These are phyloP conservation scores for Thamnophis sirtalis DNA, from an alignment of 2,113 vertebrate genomes.

Conservation along the genomic window DNA sequence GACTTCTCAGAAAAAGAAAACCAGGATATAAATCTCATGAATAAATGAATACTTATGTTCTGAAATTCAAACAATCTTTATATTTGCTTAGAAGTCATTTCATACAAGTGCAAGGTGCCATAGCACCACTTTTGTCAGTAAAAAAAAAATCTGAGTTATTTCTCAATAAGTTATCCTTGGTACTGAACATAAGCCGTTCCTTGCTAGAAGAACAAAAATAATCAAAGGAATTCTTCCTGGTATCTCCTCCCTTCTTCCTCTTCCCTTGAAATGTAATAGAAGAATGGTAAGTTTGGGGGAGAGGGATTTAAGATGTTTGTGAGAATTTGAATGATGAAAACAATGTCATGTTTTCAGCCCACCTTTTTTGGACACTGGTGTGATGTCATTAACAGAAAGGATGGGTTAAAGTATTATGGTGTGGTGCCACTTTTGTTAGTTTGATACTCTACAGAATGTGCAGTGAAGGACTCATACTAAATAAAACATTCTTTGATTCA, in stretches of 20 bases:
- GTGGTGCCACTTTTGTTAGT: neutral
- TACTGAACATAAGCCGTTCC: neutral
- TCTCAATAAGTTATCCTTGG: neutral
- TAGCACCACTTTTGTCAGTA: neutral
- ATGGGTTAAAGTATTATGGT: neutral
- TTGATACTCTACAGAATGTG: neutral
- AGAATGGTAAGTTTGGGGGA: neutral
- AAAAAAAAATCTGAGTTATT: neutral
- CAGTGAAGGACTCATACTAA: neutral
- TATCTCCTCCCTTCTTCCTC: neutral
- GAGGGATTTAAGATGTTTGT: neutral
- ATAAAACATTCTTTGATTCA: neutral
- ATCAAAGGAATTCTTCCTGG: neutral
- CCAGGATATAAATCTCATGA: neutral
- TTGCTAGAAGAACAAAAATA: neutral
- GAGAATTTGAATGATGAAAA: neutral
- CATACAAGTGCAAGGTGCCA: neutral
- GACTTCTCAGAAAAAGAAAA: neutral
- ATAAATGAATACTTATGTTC: neutral
- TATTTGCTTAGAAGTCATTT: neutral
- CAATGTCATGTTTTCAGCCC: neutral
- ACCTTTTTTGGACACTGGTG: neutral
- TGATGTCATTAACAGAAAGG: neutral
- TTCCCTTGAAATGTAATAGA: neutral
- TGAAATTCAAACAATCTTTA: neutral